Percentiles rank a stretch among this genome's conserved stretches.
Conservation (phyloP, 2,113 vertebrate species). For the Crotophaga sulcirostris region DNA sequence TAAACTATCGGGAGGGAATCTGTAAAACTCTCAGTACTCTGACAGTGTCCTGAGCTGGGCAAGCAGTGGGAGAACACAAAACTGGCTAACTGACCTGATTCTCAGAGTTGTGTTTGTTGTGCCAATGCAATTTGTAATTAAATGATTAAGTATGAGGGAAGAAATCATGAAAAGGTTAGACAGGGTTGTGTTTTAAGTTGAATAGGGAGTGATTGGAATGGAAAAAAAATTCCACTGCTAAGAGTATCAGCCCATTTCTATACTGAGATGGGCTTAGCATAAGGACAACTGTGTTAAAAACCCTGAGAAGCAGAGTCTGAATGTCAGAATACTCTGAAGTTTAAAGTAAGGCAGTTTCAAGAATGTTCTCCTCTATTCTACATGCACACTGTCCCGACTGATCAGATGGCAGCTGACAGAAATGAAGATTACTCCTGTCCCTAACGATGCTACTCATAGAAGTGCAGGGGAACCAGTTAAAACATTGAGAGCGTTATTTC, state of each 20-base stretch:
- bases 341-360: not conserved
- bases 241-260: accelerated
- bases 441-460: not conserved
- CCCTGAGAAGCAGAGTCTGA: not conserved
- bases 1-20: not conserved
- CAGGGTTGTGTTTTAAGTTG: not conserved
- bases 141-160: not conserved
- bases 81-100: not conserved
- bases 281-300: not conserved
- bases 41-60: not conserved
- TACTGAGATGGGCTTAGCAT: not conserved
- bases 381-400: accelerated
- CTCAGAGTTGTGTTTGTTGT: not conserved
- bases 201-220: not conserved
- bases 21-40: not conserved
- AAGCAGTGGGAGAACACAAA: not conserved
- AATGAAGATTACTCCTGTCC: not conserved
- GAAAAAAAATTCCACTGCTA: not conserved
- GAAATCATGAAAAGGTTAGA: not conserved
- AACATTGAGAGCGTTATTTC: not conserved
- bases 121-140: not conserved
- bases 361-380: not conserved
- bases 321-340: not conserved
- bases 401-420: not conserved
- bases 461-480: not conserved